Percentiles rank a stretch among this genome's conserved stretches.
These are phyloP conservation scores for Myoxocephalus aenaeus DNA, from an alignment of 2,797 vertebrate species.

Conservation along the genomic window DNA sequence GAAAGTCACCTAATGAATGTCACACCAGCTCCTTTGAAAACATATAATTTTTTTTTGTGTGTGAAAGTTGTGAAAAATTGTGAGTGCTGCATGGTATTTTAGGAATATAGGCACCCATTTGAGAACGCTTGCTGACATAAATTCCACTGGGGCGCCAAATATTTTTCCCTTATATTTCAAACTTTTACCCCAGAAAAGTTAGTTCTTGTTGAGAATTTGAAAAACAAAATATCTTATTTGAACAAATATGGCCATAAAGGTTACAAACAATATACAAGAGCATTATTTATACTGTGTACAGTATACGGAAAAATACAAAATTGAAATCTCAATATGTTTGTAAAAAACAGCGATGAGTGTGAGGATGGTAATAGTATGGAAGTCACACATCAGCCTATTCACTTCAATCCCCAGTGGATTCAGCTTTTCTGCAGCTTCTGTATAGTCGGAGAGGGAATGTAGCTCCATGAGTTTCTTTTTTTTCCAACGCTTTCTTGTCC, in stretches of 20 bases:
- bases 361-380: conserved; percentile 20
- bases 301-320: neutral
- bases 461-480: conserved; percentile 35
- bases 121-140: conserved; percentile 30
- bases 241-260: conserved; percentile 7
- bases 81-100: conserved; percentile 48
- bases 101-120: conserved; percentile 40
- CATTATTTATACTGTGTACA: neutral
- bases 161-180: conserved; percentile 23
- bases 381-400: conserved; percentile 40
- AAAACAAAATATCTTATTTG: conserved; percentile 29
- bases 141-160: conserved; percentile 23
- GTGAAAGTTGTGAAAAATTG: conserved; percentile 7
- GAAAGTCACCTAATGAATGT: conserved; percentile 65
- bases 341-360: conserved; percentile 21
- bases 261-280: conserved; percentile 9
- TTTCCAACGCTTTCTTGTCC: conserved; percentile 43
- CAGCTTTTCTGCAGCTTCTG: conserved; percentile 24
- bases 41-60: neutral
- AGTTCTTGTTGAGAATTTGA: conserved; percentile 14
- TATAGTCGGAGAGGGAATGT: conserved; percentile 25
- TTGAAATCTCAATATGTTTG: conserved; percentile 1
- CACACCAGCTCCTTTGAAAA: conserved; percentile 56
- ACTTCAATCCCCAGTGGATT: conserved; percentile 31
- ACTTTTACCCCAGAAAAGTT: conserved; percentile 32